Base-by-base conservation (phyloP, 2,888 invertebrate species). In the Gortyna flavago region DNA sequence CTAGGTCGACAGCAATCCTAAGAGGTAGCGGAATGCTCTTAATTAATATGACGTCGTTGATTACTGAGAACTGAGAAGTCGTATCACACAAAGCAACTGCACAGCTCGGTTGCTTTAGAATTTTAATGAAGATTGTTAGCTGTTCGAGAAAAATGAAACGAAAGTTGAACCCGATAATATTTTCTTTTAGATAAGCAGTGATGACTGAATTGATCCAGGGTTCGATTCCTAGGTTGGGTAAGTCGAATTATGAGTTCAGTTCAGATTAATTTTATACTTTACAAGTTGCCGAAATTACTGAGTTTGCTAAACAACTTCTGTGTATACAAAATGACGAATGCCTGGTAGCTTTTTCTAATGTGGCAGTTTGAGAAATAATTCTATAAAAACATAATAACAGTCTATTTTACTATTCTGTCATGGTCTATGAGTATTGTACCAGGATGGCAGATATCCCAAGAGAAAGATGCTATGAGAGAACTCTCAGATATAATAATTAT, bases 21-120 rank as follows among this genome's bases (percentile, higher is more conserved):
- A 18, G 71, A 69, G 77, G 81, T 77, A 66, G 71, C 35, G 69
- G 62, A 81, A 78, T 70, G 64, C 57, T 79, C 77, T 76, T 85
- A 77, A 84, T 84, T 81, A 84, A 73, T 83, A 83, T 70, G 70
- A 69, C 77, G 67, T 54, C 74, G 61, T 65, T 80, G 78, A 83
- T 77, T 77, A 77, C 80, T 64, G 64, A 64, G 72, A 73, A 73
- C 70, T 65, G 74, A 68, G 67, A 54, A 76, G 59, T 65, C 59
- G 41, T 72, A 59, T 68, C 65, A 48, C 57, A 75, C 74, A 80
- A 74, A 75, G 65, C 69, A 48, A 74, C 62, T 73, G 57, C 61
- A 68, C 61, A 80, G 59, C 69, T 74, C 57, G 44, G 64, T 65
- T 7, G 54, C 51, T 73, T 70, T 84, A 57, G 38, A 75, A 70